Conservation (phyloP, 2,888 invertebrate genomes). For the Hofmannophila pseudospretella region DNA sequence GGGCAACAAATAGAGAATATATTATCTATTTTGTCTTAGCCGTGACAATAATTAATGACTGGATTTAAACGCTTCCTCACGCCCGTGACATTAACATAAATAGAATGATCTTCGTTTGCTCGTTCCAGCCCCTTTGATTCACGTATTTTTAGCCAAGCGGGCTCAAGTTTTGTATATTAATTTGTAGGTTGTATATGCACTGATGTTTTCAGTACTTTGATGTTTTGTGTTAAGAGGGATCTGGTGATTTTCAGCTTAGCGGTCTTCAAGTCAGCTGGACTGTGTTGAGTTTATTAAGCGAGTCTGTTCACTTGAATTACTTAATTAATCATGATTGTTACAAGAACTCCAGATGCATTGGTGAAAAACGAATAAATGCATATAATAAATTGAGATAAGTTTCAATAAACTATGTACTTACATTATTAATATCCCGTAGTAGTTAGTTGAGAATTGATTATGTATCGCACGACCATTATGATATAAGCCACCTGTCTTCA, state of each 20-base stretch:
- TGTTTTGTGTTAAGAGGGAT: constrained; percentile 63
- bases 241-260: constrained; percentile 67
- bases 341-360: neutral
- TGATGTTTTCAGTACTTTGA: constrained; percentile 66
- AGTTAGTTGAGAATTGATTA: neutral
- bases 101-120: constrained; percentile 71
- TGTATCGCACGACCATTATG: constrained; percentile 10
- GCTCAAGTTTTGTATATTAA: constrained; percentile 69
- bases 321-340: neutral
- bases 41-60: constrained; percentile 77
- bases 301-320: constrained; percentile 29
- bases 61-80: constrained; percentile 79
- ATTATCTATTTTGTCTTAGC: constrained; percentile 76
- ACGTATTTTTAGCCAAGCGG: constrained; percentile 69
- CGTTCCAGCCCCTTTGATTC: constrained; percentile 72
- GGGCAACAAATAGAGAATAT: constrained; percentile 71
- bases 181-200: constrained; percentile 58
- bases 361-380: neutral
- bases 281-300: constrained; percentile 38
- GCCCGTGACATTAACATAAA: constrained; percentile 78
- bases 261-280: constrained; percentile 36
- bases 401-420: neutral
- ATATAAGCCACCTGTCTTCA: constrained; percentile 12
- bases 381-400: neutral
- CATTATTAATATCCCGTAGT: neutral